Evolutionary conservation across 2,888 invertebrate species (phyloP).

Genomic region (Linnaemya vulpina): DNA sequence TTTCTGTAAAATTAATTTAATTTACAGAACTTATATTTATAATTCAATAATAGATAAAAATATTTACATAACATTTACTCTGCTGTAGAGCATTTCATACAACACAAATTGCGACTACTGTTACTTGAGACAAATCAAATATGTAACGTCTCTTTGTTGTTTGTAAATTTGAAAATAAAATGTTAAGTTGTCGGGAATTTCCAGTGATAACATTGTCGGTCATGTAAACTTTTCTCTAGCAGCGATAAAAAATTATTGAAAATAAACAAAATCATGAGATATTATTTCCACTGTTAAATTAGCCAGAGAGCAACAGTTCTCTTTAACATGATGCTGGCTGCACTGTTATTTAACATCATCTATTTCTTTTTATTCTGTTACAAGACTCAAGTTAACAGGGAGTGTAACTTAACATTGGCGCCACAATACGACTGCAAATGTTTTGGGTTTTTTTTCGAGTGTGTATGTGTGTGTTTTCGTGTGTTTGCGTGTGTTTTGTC

Average conservation of each 20-base stretch:
- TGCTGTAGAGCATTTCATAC: too few relatives aligned
- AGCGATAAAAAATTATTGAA: not conserved
- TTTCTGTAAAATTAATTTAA: too few relatives aligned
- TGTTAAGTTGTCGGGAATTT: not conserved
- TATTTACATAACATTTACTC: too few relatives aligned
- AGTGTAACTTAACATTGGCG: conserved; percentile 42
- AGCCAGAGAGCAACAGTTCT: not conserved
- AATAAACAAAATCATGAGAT: conserved; percentile 21
- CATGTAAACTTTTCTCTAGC: conserved; percentile 14
- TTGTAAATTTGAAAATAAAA: conserved; percentile 9
- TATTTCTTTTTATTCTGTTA: conserved; percentile 8
- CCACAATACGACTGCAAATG: conserved; percentile 19
- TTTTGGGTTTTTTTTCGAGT: not conserved
- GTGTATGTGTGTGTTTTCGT: not conserved
- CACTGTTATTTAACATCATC: not conserved
- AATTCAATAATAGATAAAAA: too few relatives aligned
- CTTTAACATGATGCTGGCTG: not conserved
- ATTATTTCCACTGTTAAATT: not conserved
- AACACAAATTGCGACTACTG: not conserved
- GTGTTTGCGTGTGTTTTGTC: not conserved
- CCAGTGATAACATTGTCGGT: conserved; percentile 16
- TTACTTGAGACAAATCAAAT: not conserved
- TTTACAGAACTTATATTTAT: too few relatives aligned
- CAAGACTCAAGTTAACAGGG: not conserved
- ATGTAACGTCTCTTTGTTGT: conserved; percentile 9